Base-by-base conservation (phyloP, 2,113 vertebrate genomes). In the Ptychochromis oligacanthus region DNA sequence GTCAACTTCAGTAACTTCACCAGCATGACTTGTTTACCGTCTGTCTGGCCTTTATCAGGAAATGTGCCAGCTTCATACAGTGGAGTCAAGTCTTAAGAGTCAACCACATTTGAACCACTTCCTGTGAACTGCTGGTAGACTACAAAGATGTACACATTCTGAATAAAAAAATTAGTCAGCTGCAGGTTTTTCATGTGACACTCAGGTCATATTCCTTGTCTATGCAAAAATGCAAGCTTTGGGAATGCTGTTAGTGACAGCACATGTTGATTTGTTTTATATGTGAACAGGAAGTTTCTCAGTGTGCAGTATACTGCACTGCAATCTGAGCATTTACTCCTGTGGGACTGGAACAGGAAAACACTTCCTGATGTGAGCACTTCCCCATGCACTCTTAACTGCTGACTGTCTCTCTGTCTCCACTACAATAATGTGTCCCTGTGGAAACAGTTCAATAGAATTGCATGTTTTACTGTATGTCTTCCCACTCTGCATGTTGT, bases 321-420 rank as follows among this genome's bases (percentile, higher is more conserved):
- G 78, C 52, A 1, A 38, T 40, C 38, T 7, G 26, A 65, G 22
- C 36, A 14, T 26, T 65, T 8, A 64, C 18, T 76, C 57, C 79
- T 60, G 46, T n/a, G 67, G 40, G 14, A 80, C 76, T 64, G 54
- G 22, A 89, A 70, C 10, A 64, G 54, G 64, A 6, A 88, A 86
- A 85, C 43, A n/a, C n/a, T n/a, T n/a, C n/a, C n/a, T n/a, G 64
- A 86, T 62, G 82, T 77, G 40, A 60, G 43, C 67, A 79, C 55
- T 83, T 86, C 80, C 57, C 46, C 58, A 40, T 6, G 1, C 60
- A 24, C 14, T 26, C 22, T 20, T 46, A 46, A 6, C 52, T 13
- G n/a, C 54, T 43, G 7, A 22, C 55, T 55, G 43, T 55, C 5
- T 60, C 31, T 61, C 52, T 64, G 34, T 75, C 22, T 70, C 80